A percentile compares a stretch with the other conserved stretches of the same genome.
Evolutionary conservation across 1,140 invertebrate species (phyloP).

Genomic region (Zaprionus taronus): DNA sequence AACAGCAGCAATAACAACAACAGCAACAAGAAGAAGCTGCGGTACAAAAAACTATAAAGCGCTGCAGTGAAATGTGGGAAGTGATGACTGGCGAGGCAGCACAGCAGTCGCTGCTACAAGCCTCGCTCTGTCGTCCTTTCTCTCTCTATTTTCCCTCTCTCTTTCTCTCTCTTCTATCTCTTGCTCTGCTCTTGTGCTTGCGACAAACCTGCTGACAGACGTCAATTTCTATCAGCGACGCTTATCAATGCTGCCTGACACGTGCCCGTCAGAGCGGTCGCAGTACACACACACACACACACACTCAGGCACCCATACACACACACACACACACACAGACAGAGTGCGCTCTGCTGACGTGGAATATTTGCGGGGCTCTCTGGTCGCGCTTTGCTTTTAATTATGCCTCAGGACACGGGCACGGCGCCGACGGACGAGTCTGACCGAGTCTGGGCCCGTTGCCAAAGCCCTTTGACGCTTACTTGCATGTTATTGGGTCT

Average conservation of each 20-base stretch:
- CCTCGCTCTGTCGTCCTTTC: background rate
- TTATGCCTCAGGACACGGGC: constrained; percentile 23
- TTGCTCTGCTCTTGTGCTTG: constrained; percentile 5
- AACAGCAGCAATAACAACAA: constrained; percentile 3
- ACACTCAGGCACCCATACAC: background rate
- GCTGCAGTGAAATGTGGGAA: constrained; percentile 21
- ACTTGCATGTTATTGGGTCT: constrained; percentile 70
- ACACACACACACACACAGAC: background rate
- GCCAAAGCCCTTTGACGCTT: constrained; percentile 57
- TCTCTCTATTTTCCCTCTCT: background rate
- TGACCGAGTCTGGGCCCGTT: constrained; percentile 25
- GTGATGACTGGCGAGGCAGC: constrained; percentile 1
- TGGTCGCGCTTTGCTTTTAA: constrained; percentile 43
- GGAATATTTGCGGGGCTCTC: constrained; percentile 19
- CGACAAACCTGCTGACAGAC: constrained; percentile 42
- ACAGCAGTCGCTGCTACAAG: background rate
- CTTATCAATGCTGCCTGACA: constrained; percentile 43
- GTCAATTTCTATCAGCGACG: constrained; percentile 42
- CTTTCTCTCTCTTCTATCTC: no score
- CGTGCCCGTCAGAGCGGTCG: constrained; percentile 24
- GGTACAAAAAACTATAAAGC: constrained; percentile 17
- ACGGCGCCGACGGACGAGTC: background rate
- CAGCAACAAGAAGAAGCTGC: background rate
- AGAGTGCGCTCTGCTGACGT: constrained; percentile 22
- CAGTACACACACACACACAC: background rate